Evolutionary conservation across 1,140 invertebrate genomes (phyloP).

Genomic region (Holcopasites calliopsidis): DNA sequence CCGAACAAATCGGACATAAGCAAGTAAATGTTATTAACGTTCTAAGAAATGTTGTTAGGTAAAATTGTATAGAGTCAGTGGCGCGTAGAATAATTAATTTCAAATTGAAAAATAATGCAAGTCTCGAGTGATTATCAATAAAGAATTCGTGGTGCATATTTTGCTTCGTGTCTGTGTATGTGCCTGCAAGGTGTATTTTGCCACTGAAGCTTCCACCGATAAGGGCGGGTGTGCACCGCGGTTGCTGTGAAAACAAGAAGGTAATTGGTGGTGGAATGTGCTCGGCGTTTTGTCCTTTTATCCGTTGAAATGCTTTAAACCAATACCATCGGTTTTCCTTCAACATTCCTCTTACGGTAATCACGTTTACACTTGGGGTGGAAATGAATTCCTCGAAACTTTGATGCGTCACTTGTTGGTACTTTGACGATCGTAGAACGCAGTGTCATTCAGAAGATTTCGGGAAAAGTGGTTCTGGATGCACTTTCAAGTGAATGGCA

Average conservation of each 20-base stretch:
- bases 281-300: not conserved
- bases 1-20: not conserved
- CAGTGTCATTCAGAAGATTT: not conserved
- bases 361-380: too few relatives aligned
- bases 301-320: not conserved
- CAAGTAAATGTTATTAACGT: not conserved
- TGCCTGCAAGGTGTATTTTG: not conserved
- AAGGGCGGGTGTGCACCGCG: not conserved
- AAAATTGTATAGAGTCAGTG: not conserved
- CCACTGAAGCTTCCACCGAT: not conserved
- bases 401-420: too few relatives aligned
- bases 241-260: constrained; percentile 24
- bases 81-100: not conserved
- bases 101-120: not conserved
- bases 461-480: too few relatives aligned
- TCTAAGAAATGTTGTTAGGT: not conserved
- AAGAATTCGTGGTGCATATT: not conserved
- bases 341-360: too few relatives aligned
- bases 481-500: not conserved
- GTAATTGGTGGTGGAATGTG: constrained; percentile 14
- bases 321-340: not conserved
- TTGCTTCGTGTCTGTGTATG: too few relatives aligned
- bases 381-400: too few relatives aligned
- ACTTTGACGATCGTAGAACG: not conserved
- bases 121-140: not conserved